Base-by-base conservation (phyloP, 2,888 invertebrate species). In the Idaea biselata region DNA sequence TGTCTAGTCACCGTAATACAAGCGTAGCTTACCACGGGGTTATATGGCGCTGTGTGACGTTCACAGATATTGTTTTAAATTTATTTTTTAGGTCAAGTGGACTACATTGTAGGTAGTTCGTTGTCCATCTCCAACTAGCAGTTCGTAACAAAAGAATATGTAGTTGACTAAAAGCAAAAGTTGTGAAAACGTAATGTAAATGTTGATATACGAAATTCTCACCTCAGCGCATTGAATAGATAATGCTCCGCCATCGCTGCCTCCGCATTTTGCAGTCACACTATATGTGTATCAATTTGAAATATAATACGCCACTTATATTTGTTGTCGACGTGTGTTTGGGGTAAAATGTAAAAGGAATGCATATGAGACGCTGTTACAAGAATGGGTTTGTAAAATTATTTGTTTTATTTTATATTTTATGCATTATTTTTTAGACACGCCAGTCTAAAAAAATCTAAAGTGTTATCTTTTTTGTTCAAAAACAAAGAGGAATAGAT, bases 141-240 rank as follows among this genome's bases (percentile, higher is more conserved):
- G 25, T 25, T 25, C 25, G 5, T 25, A 25, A 25, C 25, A 25
- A 25, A 25, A 1, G 5, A 3, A 25, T 25, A 3, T 25, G 25
- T 44, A 11, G 65, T 68, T 56, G 58, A 56, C 72, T 73, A 77
- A 76, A 77, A 79, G 77, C 81, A 79, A 80, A 82, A 83, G 81
- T 82, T 81, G 72, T 73, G 73, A 71, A 70, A 70, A 75, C 74
- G 75, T 78, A 79, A 82, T 76, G 79, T 76, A 81, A 82, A 83
- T 81, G 79, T 82, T 82, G 80, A 80, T 79, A 78, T 75, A 74
- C 79, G 70, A 82, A n/a, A 82, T 79, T 80, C 78, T 74, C 77
- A 81, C 76, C 79, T 77, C 70, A 65, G 68, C 72, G 68, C 68
- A 73, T 74, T 82, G 82, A 83, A 84, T 83, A 80, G 76, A 80